phyloP scores from a whole-genome alignment of 2,888 invertebrate genomes.

The Cantharis rufa region DNA sequence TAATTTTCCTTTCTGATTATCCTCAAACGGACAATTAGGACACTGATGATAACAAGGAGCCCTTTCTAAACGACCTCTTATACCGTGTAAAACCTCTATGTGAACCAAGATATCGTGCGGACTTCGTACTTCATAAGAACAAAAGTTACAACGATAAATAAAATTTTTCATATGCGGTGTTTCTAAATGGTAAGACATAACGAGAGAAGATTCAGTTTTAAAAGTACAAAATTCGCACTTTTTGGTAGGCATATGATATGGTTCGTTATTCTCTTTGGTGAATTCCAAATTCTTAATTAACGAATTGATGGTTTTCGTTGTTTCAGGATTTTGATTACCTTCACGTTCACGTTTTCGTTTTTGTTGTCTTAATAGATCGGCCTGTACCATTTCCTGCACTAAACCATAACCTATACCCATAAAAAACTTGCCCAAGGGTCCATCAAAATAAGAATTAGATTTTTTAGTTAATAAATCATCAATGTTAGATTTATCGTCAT shows the following conservation, averaged over 20 bases:
- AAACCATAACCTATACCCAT: conserved; percentile 88
- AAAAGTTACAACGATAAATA: conserved; percentile 74
- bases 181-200: conserved; percentile 85
- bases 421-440: conserved; percentile 87
- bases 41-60: conserved; percentile 90
- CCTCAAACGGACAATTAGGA: conserved; percentile 91
- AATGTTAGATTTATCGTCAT: conserved; percentile 57
- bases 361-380: conserved; percentile 86
- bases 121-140: conserved; percentile 78
- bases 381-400: conserved; percentile 91
- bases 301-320: conserved; percentile 79
- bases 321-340: conserved; percentile 67
- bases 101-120: conserved; percentile 89
- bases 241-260: conserved; percentile 73
- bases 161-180: conserved; percentile 90
- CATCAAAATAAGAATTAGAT: conserved; percentile 73
- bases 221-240: conserved; percentile 90
- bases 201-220: conserved; percentile 82
- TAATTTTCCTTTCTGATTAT: conserved; percentile 88
- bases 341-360: conserved; percentile 80
- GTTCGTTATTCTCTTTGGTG: conserved; percentile 83
- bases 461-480: conserved; percentile 37
- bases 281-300: conserved; percentile 83
- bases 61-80: conserved; percentile 80
- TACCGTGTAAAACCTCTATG: conserved; percentile 88